A percentile compares a stretch with the other conserved stretches of the same genome.
These are phyloP conservation scores for Sarcoramphus papa DNA, from an alignment of 2,797 vertebrate genomes.

Conservation along the genomic window DNA sequence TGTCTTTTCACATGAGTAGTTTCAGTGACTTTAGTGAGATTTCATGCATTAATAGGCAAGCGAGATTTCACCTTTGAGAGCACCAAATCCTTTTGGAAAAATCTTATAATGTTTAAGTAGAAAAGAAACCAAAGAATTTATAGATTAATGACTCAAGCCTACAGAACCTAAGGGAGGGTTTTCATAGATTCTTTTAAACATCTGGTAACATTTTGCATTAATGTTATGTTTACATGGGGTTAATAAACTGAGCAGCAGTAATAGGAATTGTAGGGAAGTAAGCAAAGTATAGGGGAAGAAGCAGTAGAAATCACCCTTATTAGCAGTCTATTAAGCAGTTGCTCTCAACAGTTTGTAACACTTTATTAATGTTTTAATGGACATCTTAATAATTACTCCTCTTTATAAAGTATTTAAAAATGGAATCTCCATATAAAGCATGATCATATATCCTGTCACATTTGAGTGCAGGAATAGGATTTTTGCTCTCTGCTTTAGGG, in stretches of 20 bases:
- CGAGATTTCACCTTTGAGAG: slow-evolving; percentile 34
- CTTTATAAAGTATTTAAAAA: not conserved
- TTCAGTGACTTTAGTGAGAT: slow-evolving; percentile 35
- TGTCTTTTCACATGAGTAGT: slow-evolving; percentile 17
- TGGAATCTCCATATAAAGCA: not conserved
- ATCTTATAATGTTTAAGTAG: slow-evolving; percentile 10
- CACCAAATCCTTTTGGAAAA: slow-evolving; percentile 39
- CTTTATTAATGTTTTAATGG: not conserved
- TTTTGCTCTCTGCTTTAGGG: not conserved
- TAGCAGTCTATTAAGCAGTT: not conserved
- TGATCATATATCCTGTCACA: not conserved
- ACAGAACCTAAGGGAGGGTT: slow-evolving; percentile 20
- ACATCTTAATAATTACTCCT: not conserved
- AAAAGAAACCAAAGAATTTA: slow-evolving; percentile 40
- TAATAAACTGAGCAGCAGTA: slow-evolving; percentile 31
- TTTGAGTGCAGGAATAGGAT: not conserved
- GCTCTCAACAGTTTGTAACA: not conserved
- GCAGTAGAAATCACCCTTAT: not conserved
- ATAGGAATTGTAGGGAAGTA: not conserved
- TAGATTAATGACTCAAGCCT: slow-evolving; percentile 22
- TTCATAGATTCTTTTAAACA: slow-evolving; percentile 44
- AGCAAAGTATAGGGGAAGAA: not conserved
- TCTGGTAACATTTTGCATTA: slow-evolving; percentile 56
- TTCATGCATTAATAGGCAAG: slow-evolving; percentile 17
- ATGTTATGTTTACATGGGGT: slow-evolving; percentile 49